Base-by-base conservation (phyloP, 2,113 vertebrate species). In the Myotis brandtii region DNA sequence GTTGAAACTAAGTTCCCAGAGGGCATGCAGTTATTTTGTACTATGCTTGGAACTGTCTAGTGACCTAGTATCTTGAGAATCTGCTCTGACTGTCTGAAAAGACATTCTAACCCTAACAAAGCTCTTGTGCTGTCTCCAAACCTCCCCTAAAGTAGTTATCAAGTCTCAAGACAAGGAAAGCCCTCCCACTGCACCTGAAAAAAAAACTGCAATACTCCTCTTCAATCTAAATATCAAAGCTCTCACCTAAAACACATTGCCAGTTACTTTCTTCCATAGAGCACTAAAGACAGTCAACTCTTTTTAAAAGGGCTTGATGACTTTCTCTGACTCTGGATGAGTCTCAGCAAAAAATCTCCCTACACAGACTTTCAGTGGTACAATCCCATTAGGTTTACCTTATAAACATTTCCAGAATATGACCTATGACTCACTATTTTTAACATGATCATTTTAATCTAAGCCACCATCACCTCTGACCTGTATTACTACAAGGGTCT, bases 381-480 rank as follows among this genome's bases (percentile, higher is more conserved):
- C n/a, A 77, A 72, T 66, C 54, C 32, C 25, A 90, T 50, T 40
- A 88, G 7, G 80, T 67, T 87, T 77, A 59, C 13, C 12, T 95
- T 70, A 54, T 8, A 75, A 82, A 81, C 43, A 92, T 23, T 91
- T 89, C 43, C 32, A 48, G 92, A 73, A 64, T 30, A 11, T 93
- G 32, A 62, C 52, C 50, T 77, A 66, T 12, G 27, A 46, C 20
- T 72, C 43, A 56, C 3, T 50, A 43, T 62, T 64, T 89, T 86
- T 75, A 89, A 86, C 18, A 87, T 9, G 40, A 50, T 89, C 67
- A 77, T 91, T 85, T 91, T 43, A 86, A 54, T 64, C 27, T 66
- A 50, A 79, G 34, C 23, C 43, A 91, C 50, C 87, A 95, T 56
- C 14, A 89, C 9, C 67, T 86, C 56, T 62, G 46, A 84, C 23